Conservation (phyloP, 2,888 invertebrate genomes). For the Drosophila prolongata region DNA sequence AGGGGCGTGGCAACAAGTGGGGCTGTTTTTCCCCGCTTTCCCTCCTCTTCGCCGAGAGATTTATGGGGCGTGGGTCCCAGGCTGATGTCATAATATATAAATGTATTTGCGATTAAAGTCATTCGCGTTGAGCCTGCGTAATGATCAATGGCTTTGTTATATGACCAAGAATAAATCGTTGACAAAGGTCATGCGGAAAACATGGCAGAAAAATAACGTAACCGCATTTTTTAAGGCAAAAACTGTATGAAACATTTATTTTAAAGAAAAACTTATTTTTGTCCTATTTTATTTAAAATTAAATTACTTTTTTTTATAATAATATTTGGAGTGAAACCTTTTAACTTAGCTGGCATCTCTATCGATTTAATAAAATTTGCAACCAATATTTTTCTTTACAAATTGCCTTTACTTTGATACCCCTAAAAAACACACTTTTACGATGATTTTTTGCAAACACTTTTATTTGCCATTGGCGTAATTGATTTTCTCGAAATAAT, state of each 20-base stretch:
- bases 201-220: background rate
- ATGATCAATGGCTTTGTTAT: constrained; percentile 47
- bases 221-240: background rate
- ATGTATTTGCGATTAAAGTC: constrained; percentile 48
- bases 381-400: background rate
- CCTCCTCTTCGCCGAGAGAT: constrained; percentile 15
- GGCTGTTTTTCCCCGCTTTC: background rate
- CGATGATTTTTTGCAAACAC: constrained; percentile 6
- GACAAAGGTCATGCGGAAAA: constrained; percentile 25
- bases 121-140: constrained; percentile 24
- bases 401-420: constrained; percentile 18
- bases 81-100: constrained; percentile 45
- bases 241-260: no score
- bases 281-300: background rate
- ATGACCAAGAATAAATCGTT: constrained; percentile 34
- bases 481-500: constrained; percentile 47
- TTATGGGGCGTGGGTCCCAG: constrained; percentile 23
- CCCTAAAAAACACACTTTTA: constrained; percentile 22
- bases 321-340: no score
- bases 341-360: background rate
- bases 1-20: constrained; percentile 61
- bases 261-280: no score
- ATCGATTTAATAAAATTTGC: no score
- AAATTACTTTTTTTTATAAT: background rate
- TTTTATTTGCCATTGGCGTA: constrained; percentile 34